These are phyloP conservation scores for Ophraella communa DNA, from an alignment of 2,888 invertebrate genomes.

Conservation along the genomic window DNA sequence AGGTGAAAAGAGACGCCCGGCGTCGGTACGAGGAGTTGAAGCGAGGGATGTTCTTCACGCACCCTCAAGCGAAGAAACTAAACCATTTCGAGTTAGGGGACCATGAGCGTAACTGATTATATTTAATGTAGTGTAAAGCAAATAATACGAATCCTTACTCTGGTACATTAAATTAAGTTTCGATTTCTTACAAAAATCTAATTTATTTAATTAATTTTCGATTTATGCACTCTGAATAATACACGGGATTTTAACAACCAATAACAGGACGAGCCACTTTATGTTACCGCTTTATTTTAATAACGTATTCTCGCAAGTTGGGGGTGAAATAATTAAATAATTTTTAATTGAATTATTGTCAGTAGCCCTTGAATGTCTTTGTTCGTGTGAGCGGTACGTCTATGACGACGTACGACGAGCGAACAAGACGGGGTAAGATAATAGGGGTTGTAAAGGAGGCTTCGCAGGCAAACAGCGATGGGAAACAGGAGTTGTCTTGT, in stretches of 20 bases:
- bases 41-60: constrained; percentile 44
- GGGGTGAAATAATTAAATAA: not conserved
- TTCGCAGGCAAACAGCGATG: constrained; percentile 9
- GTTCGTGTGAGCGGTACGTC: not conserved
- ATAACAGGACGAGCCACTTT: not conserved
- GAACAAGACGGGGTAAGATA: constrained; percentile 36
- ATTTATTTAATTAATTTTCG: too few relatives aligned
- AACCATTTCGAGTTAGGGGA: constrained; percentile 22
- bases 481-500: constrained; percentile 50
- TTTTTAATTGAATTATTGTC: not conserved
- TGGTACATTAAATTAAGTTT: too few relatives aligned
- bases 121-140: too few relatives aligned
- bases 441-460: constrained; percentile 36
- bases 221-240: too few relatives aligned
- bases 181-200: too few relatives aligned
- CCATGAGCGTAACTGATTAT: not conserved
- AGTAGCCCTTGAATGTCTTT: not conserved
- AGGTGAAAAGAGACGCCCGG: constrained; percentile 12
- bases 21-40: constrained; percentile 35
- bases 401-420: not conserved
- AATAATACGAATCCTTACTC: too few relatives aligned
- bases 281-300: not conserved
- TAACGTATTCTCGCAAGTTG: not conserved
- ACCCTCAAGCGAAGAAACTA: not conserved
- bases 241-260: too few relatives aligned